Base-by-base conservation (phyloP, 1,140 invertebrate species). In the Drosophila ogumai region DNA sequence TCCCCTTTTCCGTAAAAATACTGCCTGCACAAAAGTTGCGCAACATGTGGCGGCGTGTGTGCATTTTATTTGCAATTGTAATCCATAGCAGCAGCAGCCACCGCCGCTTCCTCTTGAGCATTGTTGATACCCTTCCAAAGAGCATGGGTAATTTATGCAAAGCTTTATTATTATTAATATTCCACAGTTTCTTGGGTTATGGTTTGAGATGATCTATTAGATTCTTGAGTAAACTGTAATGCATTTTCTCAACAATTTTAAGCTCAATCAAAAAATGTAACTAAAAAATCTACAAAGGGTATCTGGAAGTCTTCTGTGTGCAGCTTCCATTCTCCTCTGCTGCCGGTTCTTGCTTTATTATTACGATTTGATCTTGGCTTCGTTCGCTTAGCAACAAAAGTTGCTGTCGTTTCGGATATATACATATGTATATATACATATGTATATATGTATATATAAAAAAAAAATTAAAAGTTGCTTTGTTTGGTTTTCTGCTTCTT, bases 61-160 rank as follows among this genome's bases (percentile, higher is more conserved):
- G 80, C 58, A 67, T 63, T 87, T 79, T 88, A 86, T 86, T 86
- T 88, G 82, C 84, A 87, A 87, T 87, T 87, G 67, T 88, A 87
- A 87, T 88, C 79, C 78, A 69, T 79, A 60, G 43, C 66, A 60
- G 36, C 56, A 56, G 41, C 22, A 3, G 43, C 19, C n/a, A 17
- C 34, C 36, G 49, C 66, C 56, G 69, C 65, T 86, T 87, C 79
- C 82, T 87, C 75, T 79, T 49, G 55, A 44, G 34, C 54, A 44
- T 31, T 56, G 52, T 36, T 43, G 38, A 74, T 68, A 54, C 63
- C 47, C 63, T 69, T 22, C 3, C 5, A 5, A 9, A 32, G 13
- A 17, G 25, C 32, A 12, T 17, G 9, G 15, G 3, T 0, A 19
- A 19, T 13, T 10, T 5, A 5, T 43, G 2, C 43, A 13, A 22